These are phyloP conservation scores for Baccha elongata DNA, from an alignment of 2,888 invertebrate species.

Conservation along the genomic window DNA sequence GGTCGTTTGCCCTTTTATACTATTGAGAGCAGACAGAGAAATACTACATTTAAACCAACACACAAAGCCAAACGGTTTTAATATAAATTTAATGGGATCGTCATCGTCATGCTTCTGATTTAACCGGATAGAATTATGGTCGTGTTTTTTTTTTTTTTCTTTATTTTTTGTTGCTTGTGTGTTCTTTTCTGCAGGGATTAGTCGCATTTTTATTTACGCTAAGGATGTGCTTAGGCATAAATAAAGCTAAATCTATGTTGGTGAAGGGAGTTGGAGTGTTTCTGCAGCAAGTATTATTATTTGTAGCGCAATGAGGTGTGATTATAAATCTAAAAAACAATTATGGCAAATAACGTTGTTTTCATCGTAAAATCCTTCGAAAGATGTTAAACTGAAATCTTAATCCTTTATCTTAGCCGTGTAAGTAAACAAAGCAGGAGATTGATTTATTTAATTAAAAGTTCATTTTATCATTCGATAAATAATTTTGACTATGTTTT, in stretches of 20 bases:
- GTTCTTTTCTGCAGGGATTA: conserved; percentile 27
- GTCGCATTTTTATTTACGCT: conserved; percentile 25
- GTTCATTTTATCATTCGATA: too few relatives aligned
- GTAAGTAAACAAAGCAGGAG: too few relatives aligned
- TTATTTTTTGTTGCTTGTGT: background rate
- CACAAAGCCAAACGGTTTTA: conserved; percentile 36
- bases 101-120: conserved; percentile 47
- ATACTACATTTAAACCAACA: background rate
- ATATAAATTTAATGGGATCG: conserved; percentile 39
- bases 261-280: background rate
- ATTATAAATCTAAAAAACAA: conserved; percentile 1
- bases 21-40: background rate
- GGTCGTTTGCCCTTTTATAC: conserved; percentile 56
- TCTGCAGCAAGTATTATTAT: conserved; percentile 3
- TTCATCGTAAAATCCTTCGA: background rate
- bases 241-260: conserved; percentile 24
- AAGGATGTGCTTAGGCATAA: conserved; percentile 31
- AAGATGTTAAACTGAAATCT: too few relatives aligned
- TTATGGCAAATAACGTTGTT: conserved; percentile 6
- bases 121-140: conserved; percentile 28
- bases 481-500: too few relatives aligned
- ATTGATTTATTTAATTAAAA: too few relatives aligned
- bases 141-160: background rate
- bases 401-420: too few relatives aligned
- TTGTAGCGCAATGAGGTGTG: conserved; percentile 22